Conservation (phyloP, 2,888 invertebrate species). For the Sinotaia quadrata region DNA sequence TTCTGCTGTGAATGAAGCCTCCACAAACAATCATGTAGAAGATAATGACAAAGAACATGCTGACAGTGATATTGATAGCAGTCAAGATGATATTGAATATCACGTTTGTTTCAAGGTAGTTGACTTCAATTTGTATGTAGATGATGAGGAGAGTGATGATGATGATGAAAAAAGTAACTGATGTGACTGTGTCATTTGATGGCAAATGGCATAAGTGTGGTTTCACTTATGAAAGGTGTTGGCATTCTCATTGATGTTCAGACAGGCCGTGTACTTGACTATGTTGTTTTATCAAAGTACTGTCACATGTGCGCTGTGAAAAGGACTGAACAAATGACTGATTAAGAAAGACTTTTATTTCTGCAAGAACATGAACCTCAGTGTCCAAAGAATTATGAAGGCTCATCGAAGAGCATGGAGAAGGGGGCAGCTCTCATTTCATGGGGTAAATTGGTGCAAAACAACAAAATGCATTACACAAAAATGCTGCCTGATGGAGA, state of each 20-base stretch:
- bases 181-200: constrained; percentile 6
- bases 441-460: no score
- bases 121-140: neutral
- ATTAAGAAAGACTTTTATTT: neutral
- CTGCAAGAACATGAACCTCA: neutral
- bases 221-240: constrained; percentile 3
- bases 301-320: neutral
- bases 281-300: constrained; percentile 11
- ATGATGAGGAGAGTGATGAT: constrained; percentile 1
- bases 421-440: no score
- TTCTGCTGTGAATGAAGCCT: no score
- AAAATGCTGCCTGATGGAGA: no score
- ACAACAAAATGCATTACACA: no score
- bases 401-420: neutral
- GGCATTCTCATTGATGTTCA: neutral
- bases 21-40: no score
- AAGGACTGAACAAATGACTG: neutral
- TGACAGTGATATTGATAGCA: no score
- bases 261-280: constrained; percentile 7
- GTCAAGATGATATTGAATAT: no score
- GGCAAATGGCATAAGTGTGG: constrained; percentile 16
- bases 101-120: no score
- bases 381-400: neutral
- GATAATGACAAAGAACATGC: no score
- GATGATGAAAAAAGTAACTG: neutral